Evolutionary conservation across 2,797 vertebrate species (phyloP), one percentile per base, ranked within the genome.

Genomic region (Paramormyrops hopkinsi): DNA sequence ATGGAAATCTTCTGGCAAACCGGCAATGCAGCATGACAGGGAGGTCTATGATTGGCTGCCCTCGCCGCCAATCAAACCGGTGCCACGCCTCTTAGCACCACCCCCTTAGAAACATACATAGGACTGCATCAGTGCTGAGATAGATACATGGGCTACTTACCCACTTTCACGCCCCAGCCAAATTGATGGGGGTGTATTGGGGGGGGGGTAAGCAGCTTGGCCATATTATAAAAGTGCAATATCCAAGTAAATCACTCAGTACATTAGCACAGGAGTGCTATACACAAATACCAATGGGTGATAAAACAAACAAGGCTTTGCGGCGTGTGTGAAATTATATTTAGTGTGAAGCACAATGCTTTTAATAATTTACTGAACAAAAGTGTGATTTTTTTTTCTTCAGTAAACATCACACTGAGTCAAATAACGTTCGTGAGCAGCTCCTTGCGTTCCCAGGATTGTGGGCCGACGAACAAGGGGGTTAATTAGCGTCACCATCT

Each of bases 401-500:
- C 12, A 37, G 29, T 73, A 73, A 73, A 73, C 29, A 73, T 33
- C 65, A 50, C 82, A 84, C n/a, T 84, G 46, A 50, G 19, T n/a
- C 22, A 50, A 48, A 48, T 19, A 12, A 86, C 8, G 84, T 41
- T 41, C 2, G 17, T 11, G 62, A 50, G 44, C 19, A n/a, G 11
- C 51, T 37, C 29, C 25, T n/a, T 1, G 48, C 0, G 33, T 33
- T 54, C 37, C 53, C 53, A 59, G 51, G 29, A 29, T 7, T 22
- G 19, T 91, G 50, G n/a, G n/a, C 14, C 22, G 54, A 62, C 85
- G 65, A 92, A 91, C 76, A 3, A 92, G 91, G 90, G 92, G 91
- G 84, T 92, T 92, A 93, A 93, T 89, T 88, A 11, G 84, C 90
- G 90, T 92, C 90, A 92, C 94, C 95, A 96, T 95, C 95, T 95